Percentiles rank a stretch among this genome's conserved stretches.
These are phyloP conservation scores for Steinernema carpocapsae DNA, from an alignment of 2,888 invertebrate species.

Conservation along the genomic window DNA sequence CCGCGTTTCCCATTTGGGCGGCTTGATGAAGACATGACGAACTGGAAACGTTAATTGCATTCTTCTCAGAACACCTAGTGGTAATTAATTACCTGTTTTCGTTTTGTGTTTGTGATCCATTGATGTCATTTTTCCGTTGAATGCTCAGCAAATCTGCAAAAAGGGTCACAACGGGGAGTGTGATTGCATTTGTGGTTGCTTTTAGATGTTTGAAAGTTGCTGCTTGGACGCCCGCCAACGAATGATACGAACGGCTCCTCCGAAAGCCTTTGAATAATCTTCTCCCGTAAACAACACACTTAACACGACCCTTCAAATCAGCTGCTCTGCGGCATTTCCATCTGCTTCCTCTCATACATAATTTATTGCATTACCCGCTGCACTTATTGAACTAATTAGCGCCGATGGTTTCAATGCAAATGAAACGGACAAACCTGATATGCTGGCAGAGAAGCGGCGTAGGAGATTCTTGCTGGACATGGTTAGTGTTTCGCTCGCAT, in stretches of 20 bases:
- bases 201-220: not conserved
- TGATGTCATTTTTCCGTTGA: constrained; percentile 41
- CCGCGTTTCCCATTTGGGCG: constrained; percentile 50
- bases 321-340: not conserved
- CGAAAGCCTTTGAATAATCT: constrained; percentile 8
- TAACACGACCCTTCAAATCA: constrained; percentile 29
- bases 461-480: constrained; percentile 49
- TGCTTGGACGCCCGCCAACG: not conserved
- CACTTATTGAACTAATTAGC: not conserved
- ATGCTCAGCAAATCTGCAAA: constrained; percentile 54
- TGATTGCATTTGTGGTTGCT: not conserved
- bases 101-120: constrained; percentile 28
- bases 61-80: not conserved
- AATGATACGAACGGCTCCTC: not conserved
- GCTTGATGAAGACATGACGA: constrained; percentile 50
- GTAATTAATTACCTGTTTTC: constrained; percentile 45
- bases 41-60: constrained; percentile 33
- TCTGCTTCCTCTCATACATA: not conserved
- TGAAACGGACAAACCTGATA: constrained; percentile 47
- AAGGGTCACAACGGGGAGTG: constrained; percentile 1
- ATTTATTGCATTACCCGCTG: not conserved
- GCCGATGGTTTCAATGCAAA: constrained; percentile 15
- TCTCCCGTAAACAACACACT: constrained; percentile 26
- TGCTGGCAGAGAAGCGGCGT: constrained; percentile 51
- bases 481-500: not conserved